Evolutionary conservation across 2,113 vertebrate genomes (phyloP), one percentile per base, ranked within the genome.

Genomic region (Chelonoidis abingdonii): DNA sequence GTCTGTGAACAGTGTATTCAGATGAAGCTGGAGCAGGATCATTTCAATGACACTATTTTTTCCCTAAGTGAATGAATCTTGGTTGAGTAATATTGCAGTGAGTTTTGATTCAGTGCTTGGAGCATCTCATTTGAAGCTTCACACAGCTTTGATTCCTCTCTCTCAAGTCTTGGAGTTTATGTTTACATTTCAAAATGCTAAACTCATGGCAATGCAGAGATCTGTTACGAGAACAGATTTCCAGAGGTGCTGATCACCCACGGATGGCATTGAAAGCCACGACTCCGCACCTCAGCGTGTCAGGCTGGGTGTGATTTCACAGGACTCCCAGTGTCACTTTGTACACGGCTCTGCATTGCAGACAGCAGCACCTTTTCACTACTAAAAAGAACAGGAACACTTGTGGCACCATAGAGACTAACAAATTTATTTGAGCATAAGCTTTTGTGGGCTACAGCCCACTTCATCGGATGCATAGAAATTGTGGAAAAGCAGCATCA

Each of bases 31-130:
- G 84, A 92, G 62, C 72, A 89, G 72, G 83, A 47, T 79, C 56
- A 22, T 49, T 94, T 81, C 89, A 52, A 17, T 56, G 81, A 91
- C 56, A 65, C 5, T 88, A 72, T 57, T 83, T 78, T 8, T 1
- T 31, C 16, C 84, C 83, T 59, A 80, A 82, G 44, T 62, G 82
- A 62, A 87, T 2, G 0, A 69, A 80, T 82, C n/a, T 59, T 76
- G 52, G 10, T 5, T 92, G 82, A 90, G n/a, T 80, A 89, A 62
- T 95, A 85, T 62, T 86, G 35, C 56, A 47, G 38, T 59, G 24
- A 9, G 11, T 93, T 94, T 80, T 38, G 38, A n/a, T 81, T 76
- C 83, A 49, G 84, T 83, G 52, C 83, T 91, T 11, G 38, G 52
- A 78, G 3, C 8, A 49, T 41, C 38, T 31, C 5, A 8, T n/a